Evolutionary conservation across 2,888 invertebrate species (phyloP), one percentile per base, ranked within the genome.

Genomic region (Apodemia zela): DNA sequence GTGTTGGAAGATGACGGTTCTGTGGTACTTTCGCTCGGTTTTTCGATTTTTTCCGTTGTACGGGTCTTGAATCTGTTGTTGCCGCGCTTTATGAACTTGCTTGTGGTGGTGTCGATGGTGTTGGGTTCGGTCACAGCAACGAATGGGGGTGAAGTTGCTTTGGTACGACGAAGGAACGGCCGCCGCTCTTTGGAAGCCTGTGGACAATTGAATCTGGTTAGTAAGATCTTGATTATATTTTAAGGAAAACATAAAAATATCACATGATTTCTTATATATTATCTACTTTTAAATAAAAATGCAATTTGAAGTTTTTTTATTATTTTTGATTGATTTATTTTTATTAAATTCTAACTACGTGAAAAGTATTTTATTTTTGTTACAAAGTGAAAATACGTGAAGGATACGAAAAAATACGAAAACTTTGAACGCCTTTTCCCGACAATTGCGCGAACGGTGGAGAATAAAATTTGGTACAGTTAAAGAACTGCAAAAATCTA

Each of bases 151-250:
- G 84, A 75, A 1, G 89, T 87, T 33, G 88, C 81, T 75, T 88
- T 89, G 64, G 87, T 90, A 67, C 90, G 89, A 1, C 89, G 84
- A 64, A 81, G 80, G 85, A 90, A 89, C 69, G 77, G 78, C 62
- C 72, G 74, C 42, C 79, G 77, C 62, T 87, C 83, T 67, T 81
- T 85, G 61, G 74, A 70, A 60, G 74, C 74, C 90, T 90, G 87
- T 65, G 72, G 78, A 75, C 70, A 68, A 71, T 78, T 69, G 5
- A 71, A 68, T 59, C 63, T 66, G 77, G 81, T 81, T 71, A 79
- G 80, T 77, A 63, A 58, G 45, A 61, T 64, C 11, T 42, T 13
- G 17, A n/a, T 33, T 33, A 33, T 47, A 29, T 54, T 61, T 59
- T 42, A 13, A 38, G 47, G 35, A n/a, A 57, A 15, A 2, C 13